These are phyloP conservation scores for Psix sp. DNA, from an alignment of 1,140 invertebrate genomes.

Conservation along the genomic window DNA sequence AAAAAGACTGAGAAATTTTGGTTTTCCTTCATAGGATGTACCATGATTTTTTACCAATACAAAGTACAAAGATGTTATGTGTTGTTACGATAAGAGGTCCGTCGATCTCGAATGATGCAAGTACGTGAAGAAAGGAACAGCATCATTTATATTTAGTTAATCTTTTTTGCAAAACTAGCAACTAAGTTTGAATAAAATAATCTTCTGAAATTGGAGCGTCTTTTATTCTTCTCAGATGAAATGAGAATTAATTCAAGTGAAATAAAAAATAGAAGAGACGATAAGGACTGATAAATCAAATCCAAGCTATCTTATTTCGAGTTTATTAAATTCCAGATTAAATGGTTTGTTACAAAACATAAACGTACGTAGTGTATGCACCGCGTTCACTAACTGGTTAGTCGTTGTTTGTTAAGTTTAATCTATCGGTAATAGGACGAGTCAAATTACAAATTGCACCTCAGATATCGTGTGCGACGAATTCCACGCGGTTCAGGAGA, in stretches of 20 bases:
- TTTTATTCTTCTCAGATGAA: not conserved
- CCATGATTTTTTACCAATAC: constrained; percentile 56
- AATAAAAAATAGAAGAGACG: not conserved
- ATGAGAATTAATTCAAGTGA: not conserved
- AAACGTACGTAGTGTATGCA: constrained; percentile 46
- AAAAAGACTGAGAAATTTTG: constrained; percentile 57
- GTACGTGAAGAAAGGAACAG: constrained; percentile 1
- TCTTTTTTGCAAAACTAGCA: constrained; percentile 1
- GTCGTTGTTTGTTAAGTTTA: constrained; percentile 49
- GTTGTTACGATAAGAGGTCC: constrained; percentile 47
- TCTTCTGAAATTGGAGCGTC: constrained; percentile 1
- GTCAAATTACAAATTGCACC: constrained; percentile 46
- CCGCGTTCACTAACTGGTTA: constrained; percentile 59
- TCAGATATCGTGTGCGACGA: constrained; percentile 29
- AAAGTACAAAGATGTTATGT: constrained; percentile 55
- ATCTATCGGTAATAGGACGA: constrained; percentile 49
- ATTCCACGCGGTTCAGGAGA: constrained; percentile 24
- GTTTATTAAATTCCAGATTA: constrained; percentile 60
- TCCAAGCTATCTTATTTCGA: constrained; percentile 56
- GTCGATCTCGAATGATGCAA: constrained; percentile 30
- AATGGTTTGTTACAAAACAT: constrained; percentile 57
- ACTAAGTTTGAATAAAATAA: constrained; percentile 46
- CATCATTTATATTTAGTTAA: no score
- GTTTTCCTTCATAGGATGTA: constrained; percentile 47
- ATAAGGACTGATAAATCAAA: no score